Conservation (phyloP, 1,140 invertebrate species). For the Drosophila pseudoananassae region DNA sequence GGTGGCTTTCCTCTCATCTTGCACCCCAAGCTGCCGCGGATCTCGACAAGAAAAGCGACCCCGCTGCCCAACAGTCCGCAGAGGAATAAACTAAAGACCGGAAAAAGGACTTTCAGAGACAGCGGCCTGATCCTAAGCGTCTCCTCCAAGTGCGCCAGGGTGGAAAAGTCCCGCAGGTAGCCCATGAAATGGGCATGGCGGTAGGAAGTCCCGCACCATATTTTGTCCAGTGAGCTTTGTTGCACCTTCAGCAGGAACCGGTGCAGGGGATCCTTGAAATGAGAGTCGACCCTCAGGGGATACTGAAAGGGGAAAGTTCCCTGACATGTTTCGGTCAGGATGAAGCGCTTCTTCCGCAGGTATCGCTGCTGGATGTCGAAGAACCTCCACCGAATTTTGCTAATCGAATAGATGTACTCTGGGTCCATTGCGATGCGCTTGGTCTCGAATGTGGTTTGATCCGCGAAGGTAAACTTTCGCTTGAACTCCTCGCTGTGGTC, state of each 20-base stretch:
- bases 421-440: slow-evolving; percentile 38
- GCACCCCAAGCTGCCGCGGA: slow-evolving; percentile 26
- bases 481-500: slow-evolving; percentile 46
- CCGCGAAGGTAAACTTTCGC: slow-evolving; percentile 10
- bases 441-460: slow-evolving; percentile 16
- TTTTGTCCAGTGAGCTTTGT: slow-evolving; percentile 34
- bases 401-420: slow-evolving; percentile 62
- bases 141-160: slow-evolving; percentile 22
- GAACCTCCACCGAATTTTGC: slow-evolving; percentile 53
- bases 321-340: slow-evolving; percentile 52
- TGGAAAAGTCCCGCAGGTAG: slow-evolving; percentile 51
- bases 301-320: slow-evolving; percentile 63
- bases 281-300: slow-evolving; percentile 59
- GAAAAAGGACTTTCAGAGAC: slow-evolving; percentile 28
- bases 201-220: slow-evolving; percentile 37
- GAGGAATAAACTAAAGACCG: slow-evolving; percentile 48
- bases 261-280: slow-evolving; percentile 60
- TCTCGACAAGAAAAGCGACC: slow-evolving; percentile 51
- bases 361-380: slow-evolving; percentile 48
- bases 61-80: slow-evolving; percentile 42
- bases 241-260: slow-evolving; percentile 37
- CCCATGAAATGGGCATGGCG: slow-evolving; percentile 38
- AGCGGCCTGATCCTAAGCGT: slow-evolving; percentile 15
- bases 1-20: slow-evolving; percentile 19
- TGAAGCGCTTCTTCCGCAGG: slow-evolving; percentile 55